phyloP scores from a whole-genome alignment of 1,140 invertebrate species.

The Psilanteris sp. region DNA sequence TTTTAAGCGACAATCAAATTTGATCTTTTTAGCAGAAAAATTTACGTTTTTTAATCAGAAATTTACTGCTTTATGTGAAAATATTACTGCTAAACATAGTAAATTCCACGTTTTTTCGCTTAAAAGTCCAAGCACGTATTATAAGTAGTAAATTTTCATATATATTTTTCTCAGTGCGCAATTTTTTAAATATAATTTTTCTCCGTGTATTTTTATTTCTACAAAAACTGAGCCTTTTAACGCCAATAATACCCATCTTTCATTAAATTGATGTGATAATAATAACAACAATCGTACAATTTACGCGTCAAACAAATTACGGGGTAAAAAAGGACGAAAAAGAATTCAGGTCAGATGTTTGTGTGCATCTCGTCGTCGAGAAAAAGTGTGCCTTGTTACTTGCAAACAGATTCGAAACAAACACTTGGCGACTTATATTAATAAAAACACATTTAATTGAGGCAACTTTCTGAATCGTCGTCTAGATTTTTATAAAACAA shows the following conservation, averaged over 20 bases:
- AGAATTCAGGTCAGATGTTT: constrained; percentile 18
- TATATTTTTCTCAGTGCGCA: too few relatives aligned
- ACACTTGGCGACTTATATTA: constrained; percentile 24
- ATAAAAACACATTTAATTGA: constrained; percentile 58
- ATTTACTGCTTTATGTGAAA: too few relatives aligned
- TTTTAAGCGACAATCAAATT: too few relatives aligned
- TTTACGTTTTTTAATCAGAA: too few relatives aligned
- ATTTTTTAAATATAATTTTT: too few relatives aligned
- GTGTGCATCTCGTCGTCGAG: not conserved
- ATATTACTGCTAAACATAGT: too few relatives aligned
- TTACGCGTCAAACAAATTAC: constrained; percentile 1
- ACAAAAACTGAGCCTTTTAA: too few relatives aligned
- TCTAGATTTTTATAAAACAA: constrained; percentile 61
- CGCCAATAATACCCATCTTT: constrained; percentile 43
- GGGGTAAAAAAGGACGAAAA: constrained; percentile 1
- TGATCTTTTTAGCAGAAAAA: too few relatives aligned
- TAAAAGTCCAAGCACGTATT: too few relatives aligned
- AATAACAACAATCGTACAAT: constrained; percentile 18
- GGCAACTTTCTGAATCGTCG: constrained; percentile 54
- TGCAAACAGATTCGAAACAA: constrained; percentile 42
- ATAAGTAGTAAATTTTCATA: too few relatives aligned
- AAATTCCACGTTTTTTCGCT: too few relatives aligned
- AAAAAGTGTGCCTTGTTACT: constrained; percentile 31
- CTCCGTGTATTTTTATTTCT: too few relatives aligned
- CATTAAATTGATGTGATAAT: constrained; percentile 23